Percentiles rank a stretch among this genome's conserved stretches.
Conservation (phyloP, 2,888 invertebrate species). For the Polylopha cassiicola region DNA sequence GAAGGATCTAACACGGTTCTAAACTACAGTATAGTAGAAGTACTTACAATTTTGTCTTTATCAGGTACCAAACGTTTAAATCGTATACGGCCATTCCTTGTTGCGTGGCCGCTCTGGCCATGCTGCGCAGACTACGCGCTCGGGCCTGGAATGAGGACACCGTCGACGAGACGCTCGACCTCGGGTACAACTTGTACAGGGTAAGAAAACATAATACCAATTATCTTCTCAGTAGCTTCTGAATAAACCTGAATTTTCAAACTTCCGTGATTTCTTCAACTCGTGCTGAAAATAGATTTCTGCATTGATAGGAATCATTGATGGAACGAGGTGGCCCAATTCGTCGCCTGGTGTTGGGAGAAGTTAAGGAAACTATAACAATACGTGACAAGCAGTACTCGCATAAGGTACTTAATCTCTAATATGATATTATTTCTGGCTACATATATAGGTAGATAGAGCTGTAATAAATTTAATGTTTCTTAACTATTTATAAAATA, state of each 20-base stretch:
- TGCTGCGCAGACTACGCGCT: conserved; percentile 48
- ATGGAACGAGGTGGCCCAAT: conserved; percentile 58
- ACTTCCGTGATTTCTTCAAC: neutral
- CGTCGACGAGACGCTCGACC: conserved; percentile 60
- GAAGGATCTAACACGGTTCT: no score
- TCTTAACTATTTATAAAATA: neutral
- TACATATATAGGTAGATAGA: neutral
- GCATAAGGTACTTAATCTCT: conserved; percentile 45
- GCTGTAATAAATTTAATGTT: neutral
- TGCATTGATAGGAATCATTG: conserved; percentile 49
- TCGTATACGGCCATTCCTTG: conserved; percentile 55
- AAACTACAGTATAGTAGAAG: no score
- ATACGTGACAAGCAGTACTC: conserved; percentile 55
- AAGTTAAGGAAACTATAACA: conserved; percentile 54
- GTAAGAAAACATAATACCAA: conserved; percentile 31
- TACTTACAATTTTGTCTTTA: neutral
- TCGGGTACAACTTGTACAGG: conserved; percentile 58
- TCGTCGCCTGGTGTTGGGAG: conserved; percentile 57
- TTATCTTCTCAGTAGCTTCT: neutral
- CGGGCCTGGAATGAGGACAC: conserved; percentile 66
- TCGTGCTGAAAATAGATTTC: neutral
- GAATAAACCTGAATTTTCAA: neutral
- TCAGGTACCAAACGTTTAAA: conserved; percentile 61
- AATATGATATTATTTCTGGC: neutral
- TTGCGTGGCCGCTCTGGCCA: conserved; percentile 57